phyloP scores from a whole-genome alignment of 1,140 invertebrate species.

The Cydia pomonella region DNA sequence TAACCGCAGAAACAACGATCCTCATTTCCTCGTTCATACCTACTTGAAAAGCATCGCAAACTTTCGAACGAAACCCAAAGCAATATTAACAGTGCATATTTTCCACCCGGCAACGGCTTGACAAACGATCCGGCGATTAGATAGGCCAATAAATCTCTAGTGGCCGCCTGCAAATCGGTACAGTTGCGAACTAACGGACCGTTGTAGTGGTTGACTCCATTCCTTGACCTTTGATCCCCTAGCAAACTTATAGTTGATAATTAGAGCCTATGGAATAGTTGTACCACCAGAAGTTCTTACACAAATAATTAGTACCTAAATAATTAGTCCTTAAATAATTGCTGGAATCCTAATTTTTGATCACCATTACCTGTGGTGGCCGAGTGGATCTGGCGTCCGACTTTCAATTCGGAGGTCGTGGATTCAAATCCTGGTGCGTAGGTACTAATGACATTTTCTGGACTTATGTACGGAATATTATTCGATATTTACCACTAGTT shows the following conservation, averaged over 20 bases:
- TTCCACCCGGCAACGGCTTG: conserved; percentile 27
- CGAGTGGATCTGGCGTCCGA: too few species aligned
- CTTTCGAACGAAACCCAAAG: background rate
- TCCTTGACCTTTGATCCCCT: background rate
- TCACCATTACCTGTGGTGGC: too few species aligned
- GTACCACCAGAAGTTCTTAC: too few species aligned
- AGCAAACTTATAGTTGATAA: background rate
- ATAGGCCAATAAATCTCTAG: conserved; percentile 29
- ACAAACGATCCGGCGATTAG: conserved; percentile 20
- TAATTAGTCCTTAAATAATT: too few species aligned
- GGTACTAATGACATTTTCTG: too few species aligned
- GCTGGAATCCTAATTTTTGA: too few species aligned
- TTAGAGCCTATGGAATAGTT: too few species aligned
- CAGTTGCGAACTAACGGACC: conserved; percentile 12
- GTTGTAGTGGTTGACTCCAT: background rate
- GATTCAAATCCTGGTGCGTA: too few species aligned
- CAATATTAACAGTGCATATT: conserved; percentile 27
- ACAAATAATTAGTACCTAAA: too few species aligned
- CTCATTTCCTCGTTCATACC: background rate
- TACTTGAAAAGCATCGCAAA: background rate
- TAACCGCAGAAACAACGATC: background rate
- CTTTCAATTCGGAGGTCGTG: too few species aligned
- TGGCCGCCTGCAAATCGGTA: conserved; percentile 11
- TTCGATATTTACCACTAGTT: too few species aligned
- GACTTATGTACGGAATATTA: too few species aligned